phyloP scores from a whole-genome alignment of 2,797 vertebrate genomes.

The Synaphobranchus kaupii region DNA sequence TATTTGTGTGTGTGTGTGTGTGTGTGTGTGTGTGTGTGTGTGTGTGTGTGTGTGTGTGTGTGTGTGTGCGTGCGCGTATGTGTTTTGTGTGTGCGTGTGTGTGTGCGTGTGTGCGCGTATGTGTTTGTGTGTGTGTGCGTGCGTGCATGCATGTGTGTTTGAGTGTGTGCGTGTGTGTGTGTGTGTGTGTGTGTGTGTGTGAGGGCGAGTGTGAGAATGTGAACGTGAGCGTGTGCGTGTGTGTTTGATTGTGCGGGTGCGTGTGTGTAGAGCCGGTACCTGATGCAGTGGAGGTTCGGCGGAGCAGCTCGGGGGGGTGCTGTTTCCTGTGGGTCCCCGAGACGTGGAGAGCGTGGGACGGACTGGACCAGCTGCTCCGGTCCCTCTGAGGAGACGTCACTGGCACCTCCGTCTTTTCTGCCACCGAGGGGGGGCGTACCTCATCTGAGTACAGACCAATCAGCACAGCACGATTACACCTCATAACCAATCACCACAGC shows the following conservation, averaged over 20 bases:
- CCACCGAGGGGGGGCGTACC: slow-evolving; percentile 66
- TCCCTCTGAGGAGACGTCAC: slow-evolving; percentile 75
- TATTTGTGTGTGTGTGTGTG: too few relatives aligned
- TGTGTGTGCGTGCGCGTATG: neutral
- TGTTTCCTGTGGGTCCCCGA: slow-evolving; percentile 80
- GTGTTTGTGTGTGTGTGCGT: neutral
- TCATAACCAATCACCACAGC: neutral
- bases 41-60: too few relatives aligned
- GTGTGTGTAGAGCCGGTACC: slow-evolving; percentile 67
- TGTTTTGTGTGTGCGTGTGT: neutral
- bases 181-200: neutral
- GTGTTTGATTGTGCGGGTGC: slow-evolving; percentile 2
- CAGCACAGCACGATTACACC: neutral
- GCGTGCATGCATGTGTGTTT: neutral
- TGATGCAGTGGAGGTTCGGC: slow-evolving; percentile 80
- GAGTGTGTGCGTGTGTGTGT: neutral
- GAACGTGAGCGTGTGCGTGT: neutral
- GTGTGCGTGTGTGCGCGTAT: neutral
- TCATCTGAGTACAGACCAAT: slow-evolving; percentile 71
- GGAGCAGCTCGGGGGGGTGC: slow-evolving; percentile 73
- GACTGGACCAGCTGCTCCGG: slow-evolving; percentile 81
- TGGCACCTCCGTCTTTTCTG: slow-evolving; percentile 78
- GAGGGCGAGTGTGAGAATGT: neutral
- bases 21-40: too few relatives aligned
- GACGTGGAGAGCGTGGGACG: slow-evolving; percentile 69